Base-by-base conservation (phyloP, 1,140 invertebrate species). In the Contarinia nasturtii region DNA sequence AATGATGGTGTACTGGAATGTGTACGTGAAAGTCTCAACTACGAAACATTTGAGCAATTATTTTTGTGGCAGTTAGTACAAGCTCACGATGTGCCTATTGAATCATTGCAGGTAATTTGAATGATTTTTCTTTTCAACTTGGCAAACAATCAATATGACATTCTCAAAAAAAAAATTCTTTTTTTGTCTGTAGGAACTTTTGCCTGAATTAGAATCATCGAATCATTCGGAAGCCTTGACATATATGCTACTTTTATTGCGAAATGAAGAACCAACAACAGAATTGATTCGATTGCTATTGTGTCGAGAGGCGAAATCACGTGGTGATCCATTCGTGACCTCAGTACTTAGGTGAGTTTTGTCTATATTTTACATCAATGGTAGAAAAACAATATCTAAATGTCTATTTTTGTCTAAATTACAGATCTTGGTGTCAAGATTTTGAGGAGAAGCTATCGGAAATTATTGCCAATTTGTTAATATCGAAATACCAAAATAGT, bases 21-120 rank as follows among this genome's bases (percentile, higher is more conserved):
- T 58, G 57, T 85, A 57, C 85, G 80, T 52, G 80, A 82, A 11
- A 95, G 86, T 59, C 68, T 96, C 45, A 75, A 77, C 47, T 98
- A 92, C 90, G 92, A 97, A 63, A 94, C 90, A 2, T 89, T 93
- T 55, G 93, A 96, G 63, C 93, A 98, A 59, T 86, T 88, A 59
- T 95, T 89, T 60, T 73, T 97, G 8, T 98, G 93, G 93, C 89
- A 95, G 67, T 70, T 98, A 33, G 75, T 95, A 36, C 77, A 82
- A 51, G 89, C 90, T 38, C 92, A 96, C 58, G 86, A 91, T 61
- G 86, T 95, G 57, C 80, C 86, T 11, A 75, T 94, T 7, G 86
- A 93, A 56, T 79, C 84, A 57, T 77, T 95, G 45, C 69, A 95
- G 60, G 86, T 91, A 27, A 74, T 47, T 44, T 19, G 7, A 43